These are phyloP conservation scores for Bombycilla garrulus DNA, from an alignment of 2,113 vertebrate genomes.

Conservation along the genomic window DNA sequence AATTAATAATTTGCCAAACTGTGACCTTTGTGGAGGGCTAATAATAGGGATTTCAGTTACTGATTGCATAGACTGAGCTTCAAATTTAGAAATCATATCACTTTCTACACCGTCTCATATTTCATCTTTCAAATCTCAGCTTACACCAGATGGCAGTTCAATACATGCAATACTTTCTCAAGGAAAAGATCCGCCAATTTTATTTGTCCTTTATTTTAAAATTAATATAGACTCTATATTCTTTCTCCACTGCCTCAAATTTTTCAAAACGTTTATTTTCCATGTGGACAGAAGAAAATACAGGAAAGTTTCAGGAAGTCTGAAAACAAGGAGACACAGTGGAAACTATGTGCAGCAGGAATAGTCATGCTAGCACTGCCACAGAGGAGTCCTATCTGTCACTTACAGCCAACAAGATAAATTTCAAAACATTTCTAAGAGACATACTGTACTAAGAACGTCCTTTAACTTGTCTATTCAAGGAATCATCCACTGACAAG, in stretches of 20 bases:
- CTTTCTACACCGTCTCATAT: not conserved
- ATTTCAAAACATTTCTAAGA: not conserved
- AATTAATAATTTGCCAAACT: not conserved
- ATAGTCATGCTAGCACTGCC: rapidly evolving
- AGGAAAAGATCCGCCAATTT: not conserved
- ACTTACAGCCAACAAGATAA: not conserved
- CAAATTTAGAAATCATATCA: conserved; percentile 21
- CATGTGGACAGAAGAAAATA: not conserved
- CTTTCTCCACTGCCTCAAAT: not conserved
- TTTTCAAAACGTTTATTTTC: not conserved
- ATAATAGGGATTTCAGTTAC: not conserved
- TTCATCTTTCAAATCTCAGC: not conserved
- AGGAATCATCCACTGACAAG: not conserved
- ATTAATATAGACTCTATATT: not conserved
- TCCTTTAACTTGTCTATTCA: not conserved
- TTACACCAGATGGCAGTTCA: not conserved
- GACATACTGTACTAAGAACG: not conserved
- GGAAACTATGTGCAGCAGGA: not conserved
- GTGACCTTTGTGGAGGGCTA: not conserved
- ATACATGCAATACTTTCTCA: not conserved
- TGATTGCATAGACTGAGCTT: not conserved
- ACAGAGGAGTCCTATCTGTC: not conserved
- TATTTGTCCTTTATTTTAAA: not conserved
- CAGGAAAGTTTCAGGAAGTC: not conserved
- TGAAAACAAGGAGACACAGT: not conserved